These are phyloP conservation scores for Gallinago jamesoni DNA, from an alignment of 2,113 vertebrate genomes.

Conservation along the genomic window DNA sequence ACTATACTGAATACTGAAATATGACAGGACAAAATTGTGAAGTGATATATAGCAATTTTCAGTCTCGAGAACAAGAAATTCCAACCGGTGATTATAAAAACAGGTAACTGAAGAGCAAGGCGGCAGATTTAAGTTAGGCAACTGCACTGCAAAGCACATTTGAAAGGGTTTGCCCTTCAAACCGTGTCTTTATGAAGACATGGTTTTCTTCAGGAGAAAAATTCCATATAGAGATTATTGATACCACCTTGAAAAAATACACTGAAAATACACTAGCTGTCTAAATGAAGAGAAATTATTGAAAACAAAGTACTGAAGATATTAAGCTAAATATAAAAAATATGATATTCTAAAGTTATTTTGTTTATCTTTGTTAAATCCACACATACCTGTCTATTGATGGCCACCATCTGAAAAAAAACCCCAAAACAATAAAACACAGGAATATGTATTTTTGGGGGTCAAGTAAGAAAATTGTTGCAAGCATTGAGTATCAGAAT, in stretches of 20 bases:
- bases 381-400: neutral
- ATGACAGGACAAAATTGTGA: neutral
- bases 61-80: neutral
- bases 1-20: neutral
- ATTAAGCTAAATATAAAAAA: neutral
- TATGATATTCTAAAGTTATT: neutral
- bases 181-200: neutral
- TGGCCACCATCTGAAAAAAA: neutral
- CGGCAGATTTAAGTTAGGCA: neutral
- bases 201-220: neutral
- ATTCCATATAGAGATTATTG: neutral
- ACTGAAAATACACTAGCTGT: neutral
- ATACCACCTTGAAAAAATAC: neutral
- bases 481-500: neutral
- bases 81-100: neutral
- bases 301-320: neutral
- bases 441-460: fast-evolving
- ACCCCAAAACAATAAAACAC: neutral
- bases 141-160: neutral
- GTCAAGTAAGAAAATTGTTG: neutral
- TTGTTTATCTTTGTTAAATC: neutral
- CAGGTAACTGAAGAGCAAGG: neutral
- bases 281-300: neutral
- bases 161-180: neutral
- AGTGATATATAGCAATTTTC: neutral